phyloP scores from a whole-genome alignment of 2,797 vertebrate genomes.

The Microcaecilia unicolor region DNA sequence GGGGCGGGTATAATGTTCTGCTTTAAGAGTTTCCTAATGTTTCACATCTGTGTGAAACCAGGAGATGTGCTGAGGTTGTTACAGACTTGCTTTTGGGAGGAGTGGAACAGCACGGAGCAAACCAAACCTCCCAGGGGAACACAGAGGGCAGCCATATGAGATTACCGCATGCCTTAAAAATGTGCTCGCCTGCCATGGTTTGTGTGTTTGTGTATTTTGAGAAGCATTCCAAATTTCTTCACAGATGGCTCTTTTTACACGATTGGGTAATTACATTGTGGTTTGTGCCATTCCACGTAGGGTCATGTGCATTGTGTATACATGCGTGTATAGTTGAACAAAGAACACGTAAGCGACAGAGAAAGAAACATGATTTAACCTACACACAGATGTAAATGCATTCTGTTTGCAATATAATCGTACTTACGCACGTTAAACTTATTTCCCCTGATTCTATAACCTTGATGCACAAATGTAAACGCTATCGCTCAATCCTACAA shows the following conservation, averaged over 20 bases:
- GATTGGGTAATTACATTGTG: conserved; percentile 48
- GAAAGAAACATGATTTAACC: too few species aligned
- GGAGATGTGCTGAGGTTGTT: background rate
- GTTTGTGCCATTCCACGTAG: conserved; percentile 12
- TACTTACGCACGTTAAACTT: too few species aligned
- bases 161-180: conserved; percentile 67
- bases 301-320: background rate
- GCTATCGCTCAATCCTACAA: too few species aligned
- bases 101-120: conserved; percentile 12
- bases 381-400: accelerated
- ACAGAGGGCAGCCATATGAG: conserved; percentile 61
- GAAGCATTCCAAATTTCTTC: conserved; percentile 55
- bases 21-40: conserved; percentile 55
- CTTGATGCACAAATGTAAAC: too few species aligned
- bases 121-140: conserved; percentile 48
- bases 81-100: background rate
- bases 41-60: conserved; percentile 47
- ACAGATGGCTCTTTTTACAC: conserved; percentile 52
- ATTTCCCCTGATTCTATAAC: too few species aligned
- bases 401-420: too few species aligned
- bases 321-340: too few species aligned
- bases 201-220: conserved; percentile 51
- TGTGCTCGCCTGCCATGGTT: conserved; percentile 50
- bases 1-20: conserved; percentile 58
- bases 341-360: too few species aligned